Evolutionary conservation across 2,888 invertebrate genomes (phyloP).

Genomic region (Panorpa germanica): DNA sequence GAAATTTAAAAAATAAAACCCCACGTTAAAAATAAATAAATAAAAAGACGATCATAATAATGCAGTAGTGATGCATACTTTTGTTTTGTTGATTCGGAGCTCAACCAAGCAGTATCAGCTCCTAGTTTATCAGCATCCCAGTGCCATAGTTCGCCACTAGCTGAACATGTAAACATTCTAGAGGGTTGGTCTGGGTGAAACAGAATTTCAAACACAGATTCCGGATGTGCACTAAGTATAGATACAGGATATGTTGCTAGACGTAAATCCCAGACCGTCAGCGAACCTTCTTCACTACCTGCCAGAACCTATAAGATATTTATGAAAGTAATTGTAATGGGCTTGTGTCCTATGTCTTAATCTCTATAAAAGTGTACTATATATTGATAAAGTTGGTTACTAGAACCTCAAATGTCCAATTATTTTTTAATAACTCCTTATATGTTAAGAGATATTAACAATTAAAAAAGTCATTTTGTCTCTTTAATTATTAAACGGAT

Average conservation of each 20-base stretch:
- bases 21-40: conserved; percentile 5
- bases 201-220: conserved; percentile 63
- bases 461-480: no score
- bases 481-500: no score
- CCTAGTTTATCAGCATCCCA: conserved; percentile 36
- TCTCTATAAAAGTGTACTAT: no score
- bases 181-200: conserved; percentile 77
- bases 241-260: conserved; percentile 69
- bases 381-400: no score
- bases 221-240: conserved; percentile 55
- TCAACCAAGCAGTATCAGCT: conserved; percentile 39
- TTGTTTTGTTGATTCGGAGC: conserved; percentile 44
- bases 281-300: conserved; percentile 70
- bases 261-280: conserved; percentile 81
- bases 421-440: no score
- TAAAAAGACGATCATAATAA: no score
- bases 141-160: conserved; percentile 74
- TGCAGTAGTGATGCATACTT: no score
- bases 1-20: conserved; percentile 15
- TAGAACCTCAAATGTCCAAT: no score
- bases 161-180: conserved; percentile 64
- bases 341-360: no score
- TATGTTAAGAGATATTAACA: no score
- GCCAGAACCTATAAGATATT: conserved; percentile 31
- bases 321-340: no score